A percentile compares a stretch with the other conserved stretches of the same genome.
Evolutionary conservation across 1,140 invertebrate species (phyloP).

Genomic region (Triops cancriformis): DNA sequence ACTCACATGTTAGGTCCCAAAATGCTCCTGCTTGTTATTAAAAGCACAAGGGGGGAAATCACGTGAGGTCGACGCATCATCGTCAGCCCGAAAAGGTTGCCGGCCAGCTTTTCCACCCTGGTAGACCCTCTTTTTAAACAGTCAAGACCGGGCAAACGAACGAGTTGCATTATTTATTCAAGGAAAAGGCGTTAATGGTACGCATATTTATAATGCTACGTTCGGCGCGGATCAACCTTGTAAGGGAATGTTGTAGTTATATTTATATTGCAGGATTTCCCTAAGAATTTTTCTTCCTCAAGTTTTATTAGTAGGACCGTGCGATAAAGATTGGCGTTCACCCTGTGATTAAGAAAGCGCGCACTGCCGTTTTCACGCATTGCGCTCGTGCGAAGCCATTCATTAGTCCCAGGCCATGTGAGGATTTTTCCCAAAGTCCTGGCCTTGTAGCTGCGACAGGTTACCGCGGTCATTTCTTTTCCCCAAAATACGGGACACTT

Average conservation of each 20-base stretch:
- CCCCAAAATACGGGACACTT: not conserved
- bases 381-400: slow-evolving; percentile 12
- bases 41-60: not conserved
- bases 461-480: not conserved
- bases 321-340: slow-evolving; percentile 4
- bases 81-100: not conserved
- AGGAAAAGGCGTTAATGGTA: slow-evolving; percentile 6
- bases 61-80: not conserved
- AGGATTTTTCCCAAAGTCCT: not conserved
- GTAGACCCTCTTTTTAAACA: not conserved
- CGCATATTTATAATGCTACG: not conserved
- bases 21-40: not conserved
- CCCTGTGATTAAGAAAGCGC: slow-evolving; percentile 1
- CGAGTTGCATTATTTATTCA: slow-evolving; percentile 4
- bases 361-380: slow-evolving; percentile 8
- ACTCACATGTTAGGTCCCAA: not conserved
- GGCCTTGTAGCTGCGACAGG: not conserved
- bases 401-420: not conserved
- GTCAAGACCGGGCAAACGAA: not conserved
- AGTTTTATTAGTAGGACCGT: not conserved
- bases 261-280: not conserved
- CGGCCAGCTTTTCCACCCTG: not conserved
- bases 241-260: not conserved
- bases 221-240: not conserved
- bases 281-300: not conserved